Conservation (phyloP, 2,113 vertebrate species). For the Lycaon pictus region DNA sequence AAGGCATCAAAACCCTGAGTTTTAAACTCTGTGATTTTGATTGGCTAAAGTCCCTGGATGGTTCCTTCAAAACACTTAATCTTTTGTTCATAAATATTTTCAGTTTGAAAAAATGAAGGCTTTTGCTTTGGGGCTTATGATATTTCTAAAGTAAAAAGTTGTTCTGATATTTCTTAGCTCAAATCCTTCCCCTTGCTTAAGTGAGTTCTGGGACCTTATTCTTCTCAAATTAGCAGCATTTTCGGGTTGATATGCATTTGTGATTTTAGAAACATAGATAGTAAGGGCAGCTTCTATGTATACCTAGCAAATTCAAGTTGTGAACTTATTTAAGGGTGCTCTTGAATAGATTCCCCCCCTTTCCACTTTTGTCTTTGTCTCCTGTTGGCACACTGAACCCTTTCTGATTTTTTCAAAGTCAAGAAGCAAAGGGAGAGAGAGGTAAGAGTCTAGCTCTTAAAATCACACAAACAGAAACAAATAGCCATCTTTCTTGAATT, state of each 20-base stretch:
- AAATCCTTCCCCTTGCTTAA: not conserved
- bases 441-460: not conserved
- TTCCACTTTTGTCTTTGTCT: not conserved
- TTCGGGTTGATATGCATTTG: not conserved
- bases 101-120: not conserved
- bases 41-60: not conserved
- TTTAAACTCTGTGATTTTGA: not conserved
- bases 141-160: conserved; percentile 19
- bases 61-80: not conserved
- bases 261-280: not conserved
- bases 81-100: conserved; percentile 8
- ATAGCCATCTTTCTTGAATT: conserved; percentile 2
- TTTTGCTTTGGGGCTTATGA: not conserved
- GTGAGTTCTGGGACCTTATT: not conserved
- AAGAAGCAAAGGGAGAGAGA: not conserved
- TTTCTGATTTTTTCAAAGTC: not conserved
- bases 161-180: not conserved
- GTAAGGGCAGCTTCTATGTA: not conserved
- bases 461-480: conserved; percentile 16
- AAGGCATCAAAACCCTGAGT: not conserved
- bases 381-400: not conserved
- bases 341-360: not conserved
- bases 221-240: not conserved
- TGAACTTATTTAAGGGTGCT: not conserved
- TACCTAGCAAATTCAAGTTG: not conserved